These are phyloP conservation scores for Venusia cambrica DNA, from an alignment of 2,888 invertebrate species.

Conservation along the genomic window DNA sequence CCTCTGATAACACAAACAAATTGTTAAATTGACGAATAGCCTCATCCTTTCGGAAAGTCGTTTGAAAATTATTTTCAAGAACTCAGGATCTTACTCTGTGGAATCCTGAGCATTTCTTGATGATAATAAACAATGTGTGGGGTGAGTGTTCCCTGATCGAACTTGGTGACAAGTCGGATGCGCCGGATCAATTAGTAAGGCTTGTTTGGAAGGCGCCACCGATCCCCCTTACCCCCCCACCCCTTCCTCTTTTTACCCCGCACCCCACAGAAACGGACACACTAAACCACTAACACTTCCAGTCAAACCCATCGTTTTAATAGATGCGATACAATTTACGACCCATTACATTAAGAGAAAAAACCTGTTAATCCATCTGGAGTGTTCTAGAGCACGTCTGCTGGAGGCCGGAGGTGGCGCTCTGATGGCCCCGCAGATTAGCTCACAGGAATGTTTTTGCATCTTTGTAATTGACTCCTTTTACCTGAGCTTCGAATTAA, in stretches of 20 bases:
- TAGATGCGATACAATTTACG: slow-evolving; percentile 30
- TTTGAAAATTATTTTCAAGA: too few relatives aligned
- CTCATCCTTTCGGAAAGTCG: too few relatives aligned
- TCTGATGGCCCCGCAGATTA: too few relatives aligned
- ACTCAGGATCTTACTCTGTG: too few relatives aligned
- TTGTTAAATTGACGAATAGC: too few relatives aligned
- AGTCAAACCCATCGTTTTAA: slow-evolving; percentile 29
- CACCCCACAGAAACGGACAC: slow-evolving; percentile 19
- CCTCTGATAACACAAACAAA: too few relatives aligned
- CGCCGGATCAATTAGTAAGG: slow-evolving; percentile 45
- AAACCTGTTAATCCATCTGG: slow-evolving; percentile 29
- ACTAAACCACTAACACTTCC: slow-evolving; percentile 26
- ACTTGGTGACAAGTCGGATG: slow-evolving; percentile 12
- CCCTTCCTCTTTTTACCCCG: slow-evolving; percentile 9
- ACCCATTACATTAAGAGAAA: slow-evolving; percentile 31
- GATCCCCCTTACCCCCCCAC: slow-evolving; percentile 21
- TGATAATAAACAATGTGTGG: too few relatives aligned
- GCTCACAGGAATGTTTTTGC: too few relatives aligned
- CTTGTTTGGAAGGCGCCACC: slow-evolving; percentile 32
- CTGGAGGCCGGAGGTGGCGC: background rate
- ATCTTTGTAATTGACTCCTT: too few relatives aligned
- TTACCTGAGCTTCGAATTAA: too few relatives aligned
- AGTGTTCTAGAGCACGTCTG: slow-evolving; percentile 6
- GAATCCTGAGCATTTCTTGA: too few relatives aligned
- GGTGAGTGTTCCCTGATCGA: slow-evolving; percentile 10